phyloP scores from a whole-genome alignment of 1,140 invertebrate species.

The Colletes gigas region DNA sequence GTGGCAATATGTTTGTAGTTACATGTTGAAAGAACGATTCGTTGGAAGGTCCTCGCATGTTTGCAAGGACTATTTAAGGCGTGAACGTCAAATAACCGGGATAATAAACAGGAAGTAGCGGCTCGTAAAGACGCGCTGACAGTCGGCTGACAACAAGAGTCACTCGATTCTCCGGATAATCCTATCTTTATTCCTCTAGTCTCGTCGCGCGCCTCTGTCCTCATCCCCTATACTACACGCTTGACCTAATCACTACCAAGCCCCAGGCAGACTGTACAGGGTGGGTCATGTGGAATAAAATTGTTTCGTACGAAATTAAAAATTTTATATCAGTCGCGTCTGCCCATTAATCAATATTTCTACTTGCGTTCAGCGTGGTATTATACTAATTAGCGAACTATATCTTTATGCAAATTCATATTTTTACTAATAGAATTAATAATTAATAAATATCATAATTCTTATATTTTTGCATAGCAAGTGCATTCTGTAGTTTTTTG shows the following conservation, averaged over 20 bases:
- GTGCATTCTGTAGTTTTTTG: too few relatives aligned
- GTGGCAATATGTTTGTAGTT: background rate
- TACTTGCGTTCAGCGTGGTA: too few relatives aligned
- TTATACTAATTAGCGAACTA: too few relatives aligned
- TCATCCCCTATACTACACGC: background rate
- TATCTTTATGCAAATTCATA: too few relatives aligned
- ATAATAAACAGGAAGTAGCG: constrained; percentile 43
- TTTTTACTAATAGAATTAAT: too few relatives aligned
- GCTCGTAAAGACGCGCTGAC: constrained; percentile 40
- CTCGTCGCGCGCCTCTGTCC: background rate
- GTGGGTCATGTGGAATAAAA: too few relatives aligned
- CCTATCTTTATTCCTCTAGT: constrained; percentile 1
- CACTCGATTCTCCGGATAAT: constrained; percentile 38
- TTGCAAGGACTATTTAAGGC: constrained; percentile 10
- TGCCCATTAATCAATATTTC: too few relatives aligned
- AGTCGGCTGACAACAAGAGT: constrained; percentile 11
- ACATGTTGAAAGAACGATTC: background rate
- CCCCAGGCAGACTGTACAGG: too few relatives aligned
- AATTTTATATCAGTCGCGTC: too few relatives aligned
- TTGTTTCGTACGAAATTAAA: too few relatives aligned
- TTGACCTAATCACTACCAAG: constrained; percentile 1
- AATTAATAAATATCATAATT: too few relatives aligned
- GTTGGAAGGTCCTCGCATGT: background rate
- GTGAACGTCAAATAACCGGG: constrained; percentile 33
- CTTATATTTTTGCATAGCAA: too few relatives aligned